These are phyloP conservation scores for Macheiramphus alcinus DNA, from an alignment of 2,113 vertebrate genomes.

Conservation along the genomic window DNA sequence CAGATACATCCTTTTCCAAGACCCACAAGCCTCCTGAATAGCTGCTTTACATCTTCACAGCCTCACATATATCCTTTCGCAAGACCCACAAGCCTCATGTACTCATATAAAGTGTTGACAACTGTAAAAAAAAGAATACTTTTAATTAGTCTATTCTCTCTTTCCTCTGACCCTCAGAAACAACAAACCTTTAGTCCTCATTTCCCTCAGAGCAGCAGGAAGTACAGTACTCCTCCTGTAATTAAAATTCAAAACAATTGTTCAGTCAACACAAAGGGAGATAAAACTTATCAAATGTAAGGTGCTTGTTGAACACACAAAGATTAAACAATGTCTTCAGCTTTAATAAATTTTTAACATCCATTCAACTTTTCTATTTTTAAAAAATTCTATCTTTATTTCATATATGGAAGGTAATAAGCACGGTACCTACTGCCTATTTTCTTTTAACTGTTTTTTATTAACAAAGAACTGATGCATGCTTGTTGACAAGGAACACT, in stretches of 20 bases:
- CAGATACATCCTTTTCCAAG: background rate
- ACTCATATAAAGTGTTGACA: background rate
- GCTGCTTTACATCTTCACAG: background rate
- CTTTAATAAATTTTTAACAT: background rate
- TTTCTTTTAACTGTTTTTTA: background rate
- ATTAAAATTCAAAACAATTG: background rate
- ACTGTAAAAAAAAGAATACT: background rate
- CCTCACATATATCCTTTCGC: background rate
- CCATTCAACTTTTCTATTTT: background rate
- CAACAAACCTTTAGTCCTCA: background rate
- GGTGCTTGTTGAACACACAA: background rate
- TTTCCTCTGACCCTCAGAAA: background rate
- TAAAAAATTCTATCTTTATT: background rate
- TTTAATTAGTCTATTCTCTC: background rate
- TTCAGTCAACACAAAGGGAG: background rate
- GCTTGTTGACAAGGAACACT: background rate
- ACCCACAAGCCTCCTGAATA: background rate
- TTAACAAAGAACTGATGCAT: background rate
- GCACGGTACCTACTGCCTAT: background rate
- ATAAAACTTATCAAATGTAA: background rate
- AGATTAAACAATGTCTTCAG: background rate
- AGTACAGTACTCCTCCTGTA: background rate
- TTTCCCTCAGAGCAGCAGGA: background rate
- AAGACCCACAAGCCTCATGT: background rate
- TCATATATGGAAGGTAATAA: background rate